phyloP scores from a whole-genome alignment of 2,113 vertebrate genomes.

The Aix galericulata region DNA sequence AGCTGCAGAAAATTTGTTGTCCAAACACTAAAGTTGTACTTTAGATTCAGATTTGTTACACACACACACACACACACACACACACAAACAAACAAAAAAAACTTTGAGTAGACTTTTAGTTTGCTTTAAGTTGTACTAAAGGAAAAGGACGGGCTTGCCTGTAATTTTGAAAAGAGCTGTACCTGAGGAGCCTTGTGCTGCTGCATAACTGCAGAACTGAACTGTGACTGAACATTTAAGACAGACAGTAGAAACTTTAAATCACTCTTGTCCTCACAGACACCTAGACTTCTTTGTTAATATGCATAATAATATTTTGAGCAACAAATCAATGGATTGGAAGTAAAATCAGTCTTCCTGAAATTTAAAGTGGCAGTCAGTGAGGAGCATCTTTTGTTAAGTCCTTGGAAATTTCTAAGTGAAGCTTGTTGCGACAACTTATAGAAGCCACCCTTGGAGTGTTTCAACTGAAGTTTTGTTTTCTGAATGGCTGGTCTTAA shows the following conservation, averaged over 20 bases:
- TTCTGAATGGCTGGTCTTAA: neutral
- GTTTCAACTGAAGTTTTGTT: neutral
- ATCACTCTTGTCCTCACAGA: neutral
- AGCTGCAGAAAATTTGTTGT: neutral
- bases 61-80: no score
- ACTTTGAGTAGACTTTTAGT: neutral
- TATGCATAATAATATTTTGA: neutral
- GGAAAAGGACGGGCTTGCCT: neutral
- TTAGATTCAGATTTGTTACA: neutral
- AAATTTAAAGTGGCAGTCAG: neutral
- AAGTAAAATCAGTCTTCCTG: neutral
- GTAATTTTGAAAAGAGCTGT: neutral
- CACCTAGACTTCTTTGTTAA: neutral
- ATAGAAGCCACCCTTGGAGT: neutral
- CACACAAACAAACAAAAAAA: neutral
- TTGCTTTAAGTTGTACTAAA: neutral
- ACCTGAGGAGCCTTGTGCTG: neutral
- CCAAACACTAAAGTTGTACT: neutral
- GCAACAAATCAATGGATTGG: neutral
- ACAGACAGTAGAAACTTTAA: neutral
- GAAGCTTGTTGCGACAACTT: neutral
- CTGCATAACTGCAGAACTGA: neutral
- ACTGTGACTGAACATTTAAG: neutral
- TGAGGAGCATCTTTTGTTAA: neutral
- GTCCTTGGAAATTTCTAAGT: neutral